A percentile compares a stretch with the other conserved stretches of the same genome.
Conservation (phyloP, 2,797 vertebrate genomes). For the Chaetophractus vellerosus region DNA sequence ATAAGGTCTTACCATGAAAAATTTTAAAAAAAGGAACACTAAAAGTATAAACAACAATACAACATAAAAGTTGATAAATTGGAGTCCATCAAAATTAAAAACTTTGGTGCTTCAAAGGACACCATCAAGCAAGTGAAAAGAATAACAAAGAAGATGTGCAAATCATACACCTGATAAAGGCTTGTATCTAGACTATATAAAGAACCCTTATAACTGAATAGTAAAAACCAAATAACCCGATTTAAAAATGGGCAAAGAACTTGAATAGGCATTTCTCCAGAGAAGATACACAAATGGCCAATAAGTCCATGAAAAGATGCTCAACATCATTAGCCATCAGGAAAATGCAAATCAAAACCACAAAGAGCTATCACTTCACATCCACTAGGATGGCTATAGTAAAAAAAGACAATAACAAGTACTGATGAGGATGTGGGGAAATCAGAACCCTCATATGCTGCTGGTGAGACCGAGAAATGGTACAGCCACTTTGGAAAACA, state of each 20-base stretch:
- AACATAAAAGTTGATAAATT: conserved; percentile 26
- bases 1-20: background rate
- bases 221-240: conserved; percentile 1
- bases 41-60: conserved; percentile 25
- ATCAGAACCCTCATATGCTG: background rate
- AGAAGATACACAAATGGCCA: background rate
- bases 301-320: background rate
- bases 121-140: conserved; percentile 24
- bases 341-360: conserved; percentile 16
- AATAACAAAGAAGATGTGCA: background rate
- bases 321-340: too few species aligned
- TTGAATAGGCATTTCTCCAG: conserved; percentile 34
- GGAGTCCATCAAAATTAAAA: background rate
- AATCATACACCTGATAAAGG: background rate
- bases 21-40: too few species aligned
- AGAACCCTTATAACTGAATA: conserved; percentile 19
- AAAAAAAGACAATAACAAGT: conserved; percentile 17
- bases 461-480: conserved; percentile 11
- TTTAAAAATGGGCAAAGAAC: conserved; percentile 6
- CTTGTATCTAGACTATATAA: background rate
- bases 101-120: background rate
- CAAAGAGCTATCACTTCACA: background rate
- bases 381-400: background rate
- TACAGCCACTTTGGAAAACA: conserved; percentile 24
- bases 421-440: background rate